Conservation (phyloP, 2,888 invertebrate species). For the Crematogaster levior region DNA sequence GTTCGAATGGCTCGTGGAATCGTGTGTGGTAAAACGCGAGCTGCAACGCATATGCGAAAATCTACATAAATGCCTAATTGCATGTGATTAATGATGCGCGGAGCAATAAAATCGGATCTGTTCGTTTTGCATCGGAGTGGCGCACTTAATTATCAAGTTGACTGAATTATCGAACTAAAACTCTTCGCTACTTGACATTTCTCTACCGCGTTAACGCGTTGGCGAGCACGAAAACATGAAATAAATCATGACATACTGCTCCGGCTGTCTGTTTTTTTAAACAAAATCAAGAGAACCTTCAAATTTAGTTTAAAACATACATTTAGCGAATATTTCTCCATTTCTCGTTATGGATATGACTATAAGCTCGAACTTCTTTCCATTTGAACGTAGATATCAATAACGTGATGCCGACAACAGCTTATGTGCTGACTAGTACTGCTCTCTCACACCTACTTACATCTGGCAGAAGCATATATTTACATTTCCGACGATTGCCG, state of each 20-base stretch:
- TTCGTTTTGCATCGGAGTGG: background rate
- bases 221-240: background rate
- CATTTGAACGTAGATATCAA: background rate
- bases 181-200: background rate
- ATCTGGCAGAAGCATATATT: constrained; percentile 31
- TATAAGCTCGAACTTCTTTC: constrained; percentile 2
- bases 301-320: background rate
- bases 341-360: background rate
- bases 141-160: background rate
- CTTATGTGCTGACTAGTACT: constrained; percentile 19
- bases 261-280: background rate
- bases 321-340: background rate
- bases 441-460: background rate
- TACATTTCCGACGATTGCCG: constrained; percentile 44
- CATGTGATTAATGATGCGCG: constrained; percentile 16
- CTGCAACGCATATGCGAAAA: background rate
- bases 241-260: background rate
- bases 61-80: constrained; percentile 17
- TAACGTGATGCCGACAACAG: background rate
- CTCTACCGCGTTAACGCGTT: background rate
- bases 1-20: background rate
- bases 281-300: background rate
- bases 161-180: constrained; percentile 9
- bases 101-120: constrained; percentile 7
- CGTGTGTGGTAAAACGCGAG: background rate